phyloP scores from a whole-genome alignment of 1,140 invertebrate species.

The Planococcus citri region DNA sequence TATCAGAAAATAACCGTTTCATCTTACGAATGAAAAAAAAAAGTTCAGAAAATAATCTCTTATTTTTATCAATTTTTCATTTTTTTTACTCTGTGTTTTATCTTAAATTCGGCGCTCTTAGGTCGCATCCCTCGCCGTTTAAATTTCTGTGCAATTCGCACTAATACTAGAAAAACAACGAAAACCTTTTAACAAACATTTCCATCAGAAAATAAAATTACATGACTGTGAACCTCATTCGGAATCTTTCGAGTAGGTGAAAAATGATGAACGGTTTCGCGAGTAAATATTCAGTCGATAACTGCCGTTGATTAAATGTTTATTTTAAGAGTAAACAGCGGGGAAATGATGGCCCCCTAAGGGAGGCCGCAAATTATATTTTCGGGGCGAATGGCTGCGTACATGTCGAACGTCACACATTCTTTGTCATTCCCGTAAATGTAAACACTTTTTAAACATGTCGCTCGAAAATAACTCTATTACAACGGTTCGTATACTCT shows the following conservation, averaged over 20 bases:
- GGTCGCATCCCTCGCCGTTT: background rate
- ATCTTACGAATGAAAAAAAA: background rate
- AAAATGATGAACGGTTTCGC: conserved; percentile 19
- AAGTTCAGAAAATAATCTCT: background rate
- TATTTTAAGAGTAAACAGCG: conserved; percentile 17
- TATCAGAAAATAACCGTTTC: too few relatives aligned
- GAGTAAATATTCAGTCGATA: conserved; percentile 19
- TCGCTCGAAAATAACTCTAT: conserved; percentile 2
- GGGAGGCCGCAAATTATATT: conserved; percentile 18
- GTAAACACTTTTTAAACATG: conserved; percentile 1
- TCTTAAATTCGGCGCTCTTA: background rate
- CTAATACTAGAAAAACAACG: conserved; percentile 11
- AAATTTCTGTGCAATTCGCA: background rate
- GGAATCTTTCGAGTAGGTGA: conserved; percentile 14
- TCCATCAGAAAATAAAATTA: conserved; percentile 11
- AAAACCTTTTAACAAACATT: conserved; percentile 20
- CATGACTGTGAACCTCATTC: conserved; percentile 14
- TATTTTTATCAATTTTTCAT: background rate
- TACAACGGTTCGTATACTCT: background rate
- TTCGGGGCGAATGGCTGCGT: background rate
- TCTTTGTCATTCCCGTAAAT: background rate
- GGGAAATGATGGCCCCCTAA: conserved; percentile 5
- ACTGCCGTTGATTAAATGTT: conserved; percentile 17
- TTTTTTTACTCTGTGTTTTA: background rate
- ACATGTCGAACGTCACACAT: conserved; percentile 2